phyloP scores from a whole-genome alignment of 2,888 invertebrate species.

The Homarus gammarus region DNA sequence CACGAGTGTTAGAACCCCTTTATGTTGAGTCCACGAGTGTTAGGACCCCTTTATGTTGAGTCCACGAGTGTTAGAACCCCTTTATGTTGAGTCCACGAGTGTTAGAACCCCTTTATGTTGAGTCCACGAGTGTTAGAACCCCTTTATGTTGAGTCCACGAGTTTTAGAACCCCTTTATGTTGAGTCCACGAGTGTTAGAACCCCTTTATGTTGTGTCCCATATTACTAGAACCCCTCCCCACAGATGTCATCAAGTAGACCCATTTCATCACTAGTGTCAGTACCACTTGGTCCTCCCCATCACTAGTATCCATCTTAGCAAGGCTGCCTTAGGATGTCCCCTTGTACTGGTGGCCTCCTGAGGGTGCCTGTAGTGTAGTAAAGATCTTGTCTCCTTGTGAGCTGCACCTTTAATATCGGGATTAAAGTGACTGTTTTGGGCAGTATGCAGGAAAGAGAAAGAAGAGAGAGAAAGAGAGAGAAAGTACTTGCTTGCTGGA shows the following conservation, averaged over 20 bases:
- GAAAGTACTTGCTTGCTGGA: too few relatives aligned
- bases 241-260: neutral
- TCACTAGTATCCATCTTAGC: neutral
- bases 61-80: neutral
- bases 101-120: too few relatives aligned
- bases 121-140: too few relatives aligned
- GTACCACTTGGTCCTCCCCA: neutral
- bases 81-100: neutral
- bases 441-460: neutral
- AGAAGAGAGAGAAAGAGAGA: too few relatives aligned
- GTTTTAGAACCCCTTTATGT: too few relatives aligned
- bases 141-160: too few relatives aligned
- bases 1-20: too few relatives aligned
- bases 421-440: neutral
- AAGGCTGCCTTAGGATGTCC: neutral
- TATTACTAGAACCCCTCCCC: neutral
- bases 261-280: neutral
- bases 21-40: neutral
- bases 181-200: too few relatives aligned
- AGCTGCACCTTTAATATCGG: slow-evolving; percentile 1
- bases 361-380: neutral
- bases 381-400: neutral
- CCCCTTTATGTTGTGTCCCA: neutral
- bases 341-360: too few relatives aligned
- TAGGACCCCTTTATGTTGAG: neutral